These are phyloP conservation scores for Acrocephalus kingi DNA, from an alignment of 2,113 vertebrate genomes.

Conservation along the genomic window DNA sequence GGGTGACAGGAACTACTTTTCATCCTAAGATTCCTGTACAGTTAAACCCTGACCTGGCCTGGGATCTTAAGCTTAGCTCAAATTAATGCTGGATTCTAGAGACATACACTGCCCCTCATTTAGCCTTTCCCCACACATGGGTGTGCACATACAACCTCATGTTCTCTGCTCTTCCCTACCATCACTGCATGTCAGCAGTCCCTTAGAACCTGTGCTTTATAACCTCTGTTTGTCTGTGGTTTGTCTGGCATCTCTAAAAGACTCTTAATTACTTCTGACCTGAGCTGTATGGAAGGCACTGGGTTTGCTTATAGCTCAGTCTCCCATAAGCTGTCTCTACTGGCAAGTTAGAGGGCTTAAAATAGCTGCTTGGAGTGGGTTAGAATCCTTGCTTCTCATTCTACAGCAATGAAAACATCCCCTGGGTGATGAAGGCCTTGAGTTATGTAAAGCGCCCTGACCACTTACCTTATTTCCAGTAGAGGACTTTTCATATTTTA, in stretches of 20 bases:
- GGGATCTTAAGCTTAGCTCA: background rate
- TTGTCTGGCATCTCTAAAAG: background rate
- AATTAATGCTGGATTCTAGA: background rate
- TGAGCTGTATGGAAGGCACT: background rate
- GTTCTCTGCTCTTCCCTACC: background rate
- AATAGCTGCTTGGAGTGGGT: background rate
- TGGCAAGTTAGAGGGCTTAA: background rate
- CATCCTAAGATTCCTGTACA: background rate
- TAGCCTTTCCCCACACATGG: background rate
- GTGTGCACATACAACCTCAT: background rate
- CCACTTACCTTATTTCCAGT: background rate
- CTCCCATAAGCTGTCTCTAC: background rate
- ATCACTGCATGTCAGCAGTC: background rate
- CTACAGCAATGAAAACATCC: background rate
- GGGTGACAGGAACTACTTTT: background rate
- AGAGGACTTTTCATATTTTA: background rate
- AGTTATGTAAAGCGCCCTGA: background rate
- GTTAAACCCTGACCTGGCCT: background rate
- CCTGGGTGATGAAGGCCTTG: background rate
- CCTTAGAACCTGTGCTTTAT: background rate
- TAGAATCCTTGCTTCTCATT: background rate
- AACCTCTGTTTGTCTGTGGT: background rate
- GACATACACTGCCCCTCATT: background rate
- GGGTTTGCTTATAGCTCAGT: background rate
- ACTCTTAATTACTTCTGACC: background rate